A percentile compares a stretch with the other conserved stretches of the same genome.
Conservation (phyloP, 2,113 vertebrate genomes). For the Corydoras sp. region DNA sequence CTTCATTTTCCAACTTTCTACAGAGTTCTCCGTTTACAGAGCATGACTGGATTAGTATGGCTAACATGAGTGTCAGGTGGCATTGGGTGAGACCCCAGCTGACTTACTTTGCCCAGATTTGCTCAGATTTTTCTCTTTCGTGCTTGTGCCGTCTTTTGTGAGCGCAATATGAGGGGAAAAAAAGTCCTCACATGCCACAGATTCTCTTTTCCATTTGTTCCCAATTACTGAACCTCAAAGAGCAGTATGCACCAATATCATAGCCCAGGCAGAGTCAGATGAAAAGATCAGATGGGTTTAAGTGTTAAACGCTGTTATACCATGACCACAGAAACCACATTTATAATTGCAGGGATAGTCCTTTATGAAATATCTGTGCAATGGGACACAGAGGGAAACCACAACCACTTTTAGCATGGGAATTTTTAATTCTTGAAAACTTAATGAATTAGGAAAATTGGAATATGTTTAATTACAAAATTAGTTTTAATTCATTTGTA, state of each 20-base stretch:
- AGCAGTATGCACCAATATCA: neutral
- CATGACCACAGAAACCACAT: too few species aligned
- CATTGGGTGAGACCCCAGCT: neutral
- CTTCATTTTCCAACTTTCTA: too few species aligned
- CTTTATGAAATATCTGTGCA: too few species aligned
- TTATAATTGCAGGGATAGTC: too few species aligned
- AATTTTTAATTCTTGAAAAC: too few species aligned
- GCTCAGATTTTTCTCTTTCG: conserved; percentile 8
- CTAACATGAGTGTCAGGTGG: neutral
- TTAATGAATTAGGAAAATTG: too few species aligned
- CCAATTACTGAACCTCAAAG: conserved; percentile 15
- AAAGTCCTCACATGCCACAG: conserved; percentile 2
- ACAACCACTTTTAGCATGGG: too few species aligned
- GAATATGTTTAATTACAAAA: too few species aligned
- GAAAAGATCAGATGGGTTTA: neutral
- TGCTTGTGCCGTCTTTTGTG: neutral
- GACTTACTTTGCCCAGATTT: neutral
- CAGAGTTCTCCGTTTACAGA: neutral
- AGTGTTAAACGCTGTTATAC: neutral
- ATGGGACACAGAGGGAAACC: too few species aligned
- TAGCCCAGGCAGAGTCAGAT: neutral
- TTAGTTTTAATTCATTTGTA: too few species aligned
- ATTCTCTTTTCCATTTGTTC: conserved; percentile 11
- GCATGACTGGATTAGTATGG: neutral
- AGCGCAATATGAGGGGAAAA: neutral